Percentiles rank a stretch among this genome's conserved stretches.
These are phyloP conservation scores for Zaprionus ornatus DNA, from an alignment of 1,140 invertebrate genomes.

Conservation along the genomic window DNA sequence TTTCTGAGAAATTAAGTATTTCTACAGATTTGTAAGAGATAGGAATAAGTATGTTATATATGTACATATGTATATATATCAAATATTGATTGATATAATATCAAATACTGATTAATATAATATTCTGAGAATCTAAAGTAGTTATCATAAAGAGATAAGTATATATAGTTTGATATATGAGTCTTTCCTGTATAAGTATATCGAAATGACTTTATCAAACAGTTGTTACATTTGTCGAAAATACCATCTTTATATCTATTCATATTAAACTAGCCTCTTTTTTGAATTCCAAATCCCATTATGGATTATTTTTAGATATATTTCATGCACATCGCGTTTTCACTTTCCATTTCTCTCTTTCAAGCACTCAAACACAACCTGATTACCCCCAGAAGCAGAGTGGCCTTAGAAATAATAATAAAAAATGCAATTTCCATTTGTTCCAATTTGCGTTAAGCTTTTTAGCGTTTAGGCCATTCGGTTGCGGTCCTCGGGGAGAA, in stretches of 20 bases:
- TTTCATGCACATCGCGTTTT: neutral
- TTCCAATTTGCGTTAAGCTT: conserved; percentile 64
- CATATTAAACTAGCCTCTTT: neutral
- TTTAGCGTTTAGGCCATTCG: conserved; percentile 34
- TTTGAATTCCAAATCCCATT: neutral
- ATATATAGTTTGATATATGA: no score
- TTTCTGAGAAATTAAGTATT: neutral
- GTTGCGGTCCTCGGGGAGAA: conserved; percentile 21
- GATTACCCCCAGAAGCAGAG: neutral
- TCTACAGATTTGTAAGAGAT: no score
- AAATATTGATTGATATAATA: no score
- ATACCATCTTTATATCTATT: no score
- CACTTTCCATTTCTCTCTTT: neutral
- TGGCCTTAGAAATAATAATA: neutral
- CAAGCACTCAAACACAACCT: neutral
- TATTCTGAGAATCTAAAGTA: no score
- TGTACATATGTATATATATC: neutral
- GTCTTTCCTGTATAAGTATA: no score
- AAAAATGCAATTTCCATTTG: conserved; percentile 69
- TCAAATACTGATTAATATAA: no score
- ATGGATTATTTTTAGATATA: neutral
- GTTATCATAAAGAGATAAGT: no score
- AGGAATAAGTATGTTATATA: neutral
- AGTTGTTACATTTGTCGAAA: no score
- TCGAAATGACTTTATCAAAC: no score